Evolutionary conservation across 1,140 invertebrate genomes (phyloP), one percentile per base, ranked within the genome.

Genomic region (Luehdorfia chinensis): DNA sequence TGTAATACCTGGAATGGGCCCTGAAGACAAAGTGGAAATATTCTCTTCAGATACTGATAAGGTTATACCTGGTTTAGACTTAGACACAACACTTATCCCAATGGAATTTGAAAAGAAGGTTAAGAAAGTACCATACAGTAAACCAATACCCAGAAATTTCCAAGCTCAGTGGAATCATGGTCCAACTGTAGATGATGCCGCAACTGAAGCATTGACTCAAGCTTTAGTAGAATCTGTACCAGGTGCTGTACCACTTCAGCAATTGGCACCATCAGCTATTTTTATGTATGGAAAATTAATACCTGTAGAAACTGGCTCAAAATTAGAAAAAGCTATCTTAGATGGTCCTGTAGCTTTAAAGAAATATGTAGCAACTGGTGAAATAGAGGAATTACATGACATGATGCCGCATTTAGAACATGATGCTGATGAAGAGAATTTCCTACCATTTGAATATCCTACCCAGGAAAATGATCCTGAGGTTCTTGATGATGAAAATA

Each of bases 91-190:
- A n/a, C 88, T 88, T 15, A 63, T 87, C 19, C 69, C 80, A 14
- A 87, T 89, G 62, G 84, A 89, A 8, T 91, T 92, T 63, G 90
- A 92, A 25, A 93, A 93, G 53, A 91, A 93, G 55, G 90, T 93
- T 41, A 96, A 96, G 66, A 95, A 94, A 83, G 93, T 94, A 18
- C 96, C 97, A 4, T 98, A 97, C 73, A 95, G 96, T 54, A 97
- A 98, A 75, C 96, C 97, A 8, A 98, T 98, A 76, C 97, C 97
- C 2, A 92, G 94, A 59, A 96, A 97, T 69, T 99, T 98, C 87
- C 96, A 98, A 84, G 95, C 95, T 14, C 95, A 97, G 48, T 98
- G 97, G 97, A 96, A 96, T 66, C 95, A 96, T 69, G 75, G 75
- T 9, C 80, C 87, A 23, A 71, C 75, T 8, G 76, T 86, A 36